phyloP scores from a whole-genome alignment of 2,113 vertebrate genomes.

The Aphyosemion australe region DNA sequence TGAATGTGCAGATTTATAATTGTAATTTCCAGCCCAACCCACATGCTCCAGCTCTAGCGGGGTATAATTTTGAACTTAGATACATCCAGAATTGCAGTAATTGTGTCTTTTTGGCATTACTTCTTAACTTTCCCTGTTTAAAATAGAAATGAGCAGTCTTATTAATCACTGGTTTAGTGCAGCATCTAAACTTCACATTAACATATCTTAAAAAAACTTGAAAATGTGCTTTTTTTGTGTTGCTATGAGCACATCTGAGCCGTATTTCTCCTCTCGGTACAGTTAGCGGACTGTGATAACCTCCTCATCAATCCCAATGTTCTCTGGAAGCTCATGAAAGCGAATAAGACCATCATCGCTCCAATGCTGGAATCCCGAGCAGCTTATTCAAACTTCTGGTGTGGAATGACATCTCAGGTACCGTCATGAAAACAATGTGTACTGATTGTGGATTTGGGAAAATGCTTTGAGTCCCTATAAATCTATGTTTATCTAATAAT shows the following conservation, averaged over 20 bases:
- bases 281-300: constrained; percentile 90
- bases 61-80: constrained; percentile 52
- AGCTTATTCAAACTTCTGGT: constrained; percentile 96
- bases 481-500: constrained; percentile 2
- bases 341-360: constrained; percentile 90
- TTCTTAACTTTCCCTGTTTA: background rate
- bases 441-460: constrained; percentile 2
- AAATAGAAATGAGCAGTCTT: constrained; percentile 9
- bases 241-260: background rate
- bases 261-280: constrained; percentile 12
- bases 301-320: constrained; percentile 85
- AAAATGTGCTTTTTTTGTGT: no score
- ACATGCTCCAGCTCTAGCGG: constrained; percentile 16
- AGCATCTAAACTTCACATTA: background rate
- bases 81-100: constrained; percentile 28
- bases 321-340: constrained; percentile 83
- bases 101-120: constrained; percentile 15
- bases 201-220: background rate
- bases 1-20: constrained; percentile 32
- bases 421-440: background rate
- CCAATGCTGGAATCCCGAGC: constrained; percentile 93
- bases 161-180: background rate
- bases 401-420: constrained; percentile 93
- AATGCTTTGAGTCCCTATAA: constrained; percentile 1
- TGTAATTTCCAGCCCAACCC: constrained; percentile 20